phyloP scores from a whole-genome alignment of 2,113 vertebrate genomes.

The Cebus imitator region DNA sequence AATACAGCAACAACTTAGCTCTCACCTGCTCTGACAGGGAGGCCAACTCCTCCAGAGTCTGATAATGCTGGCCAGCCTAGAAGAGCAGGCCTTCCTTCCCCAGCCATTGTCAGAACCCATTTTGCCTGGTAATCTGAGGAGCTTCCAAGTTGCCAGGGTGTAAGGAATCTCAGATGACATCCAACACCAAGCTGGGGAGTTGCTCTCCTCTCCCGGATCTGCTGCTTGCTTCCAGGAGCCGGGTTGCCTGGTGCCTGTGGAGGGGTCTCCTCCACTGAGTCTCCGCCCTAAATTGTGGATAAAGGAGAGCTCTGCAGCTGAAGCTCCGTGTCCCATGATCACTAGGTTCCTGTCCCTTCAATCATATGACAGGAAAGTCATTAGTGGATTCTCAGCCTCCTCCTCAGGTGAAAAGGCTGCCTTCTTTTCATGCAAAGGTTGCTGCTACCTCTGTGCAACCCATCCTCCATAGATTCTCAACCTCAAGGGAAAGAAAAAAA shows the following conservation, averaged over 20 bases:
- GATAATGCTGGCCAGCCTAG: background rate
- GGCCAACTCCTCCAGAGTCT: background rate
- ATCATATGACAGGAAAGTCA: background rate
- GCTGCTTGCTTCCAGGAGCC: background rate
- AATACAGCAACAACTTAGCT: background rate
- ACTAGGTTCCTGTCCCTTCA: background rate
- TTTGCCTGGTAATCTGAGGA: background rate
- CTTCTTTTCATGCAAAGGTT: background rate
- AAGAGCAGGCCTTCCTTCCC: background rate
- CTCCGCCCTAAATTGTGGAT: background rate
- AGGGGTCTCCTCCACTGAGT: background rate
- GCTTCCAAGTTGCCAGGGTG: background rate
- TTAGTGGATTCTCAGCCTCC: background rate
- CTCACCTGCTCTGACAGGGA: background rate
- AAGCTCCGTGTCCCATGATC: background rate
- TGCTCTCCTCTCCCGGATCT: background rate
- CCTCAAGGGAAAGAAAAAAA: background rate
- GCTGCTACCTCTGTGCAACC: background rate
- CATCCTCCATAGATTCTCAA: background rate
- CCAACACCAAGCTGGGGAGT: background rate
- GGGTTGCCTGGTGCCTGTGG: background rate
- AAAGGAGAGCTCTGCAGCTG: background rate
- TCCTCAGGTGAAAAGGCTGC: background rate
- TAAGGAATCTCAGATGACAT: background rate
- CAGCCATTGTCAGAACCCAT: background rate